Percentiles rank a stretch among this genome's conserved stretches.
These are phyloP conservation scores for Esox niger DNA, from an alignment of 2,113 vertebrate species.

Conservation along the genomic window DNA sequence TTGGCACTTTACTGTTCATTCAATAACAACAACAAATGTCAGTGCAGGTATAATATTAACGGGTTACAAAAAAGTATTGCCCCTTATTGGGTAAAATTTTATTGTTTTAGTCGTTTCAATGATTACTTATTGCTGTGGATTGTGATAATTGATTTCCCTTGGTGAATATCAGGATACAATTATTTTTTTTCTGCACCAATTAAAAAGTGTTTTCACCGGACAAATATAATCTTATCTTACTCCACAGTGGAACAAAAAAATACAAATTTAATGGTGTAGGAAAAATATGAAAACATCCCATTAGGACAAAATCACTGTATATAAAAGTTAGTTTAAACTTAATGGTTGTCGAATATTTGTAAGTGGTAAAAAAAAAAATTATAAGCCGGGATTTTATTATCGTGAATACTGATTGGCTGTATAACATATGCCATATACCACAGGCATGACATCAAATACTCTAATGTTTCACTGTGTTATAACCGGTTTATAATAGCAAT, in stretches of 20 bases:
- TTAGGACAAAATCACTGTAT: neutral
- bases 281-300: neutral
- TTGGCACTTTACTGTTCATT: slow-evolving; percentile 17
- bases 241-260: too few relatives aligned
- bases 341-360: neutral
- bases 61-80: neutral
- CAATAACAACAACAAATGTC: neutral
- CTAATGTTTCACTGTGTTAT: too few relatives aligned
- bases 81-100: neutral
- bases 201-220: too few relatives aligned
- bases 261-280: too few relatives aligned
- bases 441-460: too few relatives aligned
- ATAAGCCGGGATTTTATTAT: too few relatives aligned
- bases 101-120: neutral
- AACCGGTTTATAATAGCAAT: too few relatives aligned
- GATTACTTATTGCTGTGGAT: neutral
- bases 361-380: neutral
- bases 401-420: too few relatives aligned
- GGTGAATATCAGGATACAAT: neutral
- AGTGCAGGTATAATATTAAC: neutral
- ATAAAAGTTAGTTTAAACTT: neutral
- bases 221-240: too few relatives aligned
- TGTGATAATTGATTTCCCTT: neutral
- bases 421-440: too few relatives aligned
- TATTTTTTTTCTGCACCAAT: neutral